A percentile compares a stretch with the other conserved stretches of the same genome.
Conservation (phyloP, 2,113 vertebrate genomes). For the Redunca redunca region DNA sequence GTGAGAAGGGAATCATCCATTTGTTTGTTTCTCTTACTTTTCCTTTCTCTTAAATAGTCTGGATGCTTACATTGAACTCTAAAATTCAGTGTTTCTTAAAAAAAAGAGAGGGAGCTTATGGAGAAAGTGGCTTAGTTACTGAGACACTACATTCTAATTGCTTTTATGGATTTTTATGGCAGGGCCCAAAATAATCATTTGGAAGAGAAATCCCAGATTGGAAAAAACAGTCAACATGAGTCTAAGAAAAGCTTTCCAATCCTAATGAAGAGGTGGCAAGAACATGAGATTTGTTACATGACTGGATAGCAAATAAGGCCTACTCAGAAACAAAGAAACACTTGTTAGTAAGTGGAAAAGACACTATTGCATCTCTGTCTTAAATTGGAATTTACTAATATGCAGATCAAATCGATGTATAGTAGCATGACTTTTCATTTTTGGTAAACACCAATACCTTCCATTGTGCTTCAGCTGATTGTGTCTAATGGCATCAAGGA, state of each 20-base stretch:
- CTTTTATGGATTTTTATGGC: neutral
- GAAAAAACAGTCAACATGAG: neutral
- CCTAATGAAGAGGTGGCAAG: neutral
- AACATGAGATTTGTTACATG: neutral
- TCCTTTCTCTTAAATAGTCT: neutral
- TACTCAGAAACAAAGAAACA: neutral
- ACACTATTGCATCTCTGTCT: neutral
- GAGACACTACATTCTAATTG: neutral
- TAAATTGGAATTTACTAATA: neutral
- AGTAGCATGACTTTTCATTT: neutral
- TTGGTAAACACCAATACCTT: neutral
- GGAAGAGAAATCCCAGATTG: neutral
- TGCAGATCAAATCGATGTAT: neutral
- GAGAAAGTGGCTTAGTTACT: neutral
- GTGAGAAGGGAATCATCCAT: neutral
- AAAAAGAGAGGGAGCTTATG: neutral
- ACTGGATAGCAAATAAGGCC: neutral
- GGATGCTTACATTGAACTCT: neutral
- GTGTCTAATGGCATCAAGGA: neutral
- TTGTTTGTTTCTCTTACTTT: neutral
- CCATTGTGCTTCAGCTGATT: neutral
- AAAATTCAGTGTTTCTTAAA: neutral
- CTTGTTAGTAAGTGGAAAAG: neutral
- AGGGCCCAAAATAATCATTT: conserved; percentile 22
- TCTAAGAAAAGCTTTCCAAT: neutral